Evolutionary conservation across 37 sponge, comb jelly and placozoan species (phyloP).

Genomic region (Ephydatia muelleri): DNA sequence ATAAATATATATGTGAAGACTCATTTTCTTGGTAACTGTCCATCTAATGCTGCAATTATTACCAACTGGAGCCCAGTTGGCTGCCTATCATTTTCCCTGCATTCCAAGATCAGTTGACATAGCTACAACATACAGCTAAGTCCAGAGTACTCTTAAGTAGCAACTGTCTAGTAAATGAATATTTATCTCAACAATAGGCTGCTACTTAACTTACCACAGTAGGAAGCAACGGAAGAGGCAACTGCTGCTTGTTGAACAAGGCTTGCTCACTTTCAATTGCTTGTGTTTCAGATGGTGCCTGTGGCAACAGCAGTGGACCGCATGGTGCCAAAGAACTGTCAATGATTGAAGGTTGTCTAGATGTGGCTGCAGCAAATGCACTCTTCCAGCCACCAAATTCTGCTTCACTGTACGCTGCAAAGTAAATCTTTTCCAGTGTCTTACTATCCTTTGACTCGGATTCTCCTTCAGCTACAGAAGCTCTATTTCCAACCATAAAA

Average conservation of each 20-base stretch:
- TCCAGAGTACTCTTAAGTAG: no score
- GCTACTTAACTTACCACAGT: neutral
- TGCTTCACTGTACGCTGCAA: constrained; percentile 61
- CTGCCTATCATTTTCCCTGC: no score
- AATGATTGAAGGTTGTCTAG: neutral
- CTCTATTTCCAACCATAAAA: constrained; percentile 15
- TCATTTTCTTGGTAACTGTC: no score
- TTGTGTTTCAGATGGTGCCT: no score
- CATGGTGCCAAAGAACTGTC: neutral
- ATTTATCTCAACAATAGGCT: no score
- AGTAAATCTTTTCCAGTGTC: neutral
- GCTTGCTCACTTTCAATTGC: no score
- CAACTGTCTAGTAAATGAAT: no score
- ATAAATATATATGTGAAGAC: no score
- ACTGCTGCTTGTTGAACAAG: constrained; percentile 32
- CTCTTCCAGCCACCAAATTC: constrained; percentile 39
- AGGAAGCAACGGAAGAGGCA: constrained; percentile 49
- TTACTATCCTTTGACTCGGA: neutral
- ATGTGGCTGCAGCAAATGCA: neutral
- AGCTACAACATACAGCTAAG: neutral
- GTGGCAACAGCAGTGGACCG: neutral
- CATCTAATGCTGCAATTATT: no score
- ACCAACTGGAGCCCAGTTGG: no score
- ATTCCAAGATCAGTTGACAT: no score
- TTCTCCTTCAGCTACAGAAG: neutral